A percentile compares a stretch with the other conserved stretches of the same genome.
These are phyloP conservation scores for Phaethornis superciliosus DNA, from an alignment of 2,113 vertebrate species.

Conservation along the genomic window DNA sequence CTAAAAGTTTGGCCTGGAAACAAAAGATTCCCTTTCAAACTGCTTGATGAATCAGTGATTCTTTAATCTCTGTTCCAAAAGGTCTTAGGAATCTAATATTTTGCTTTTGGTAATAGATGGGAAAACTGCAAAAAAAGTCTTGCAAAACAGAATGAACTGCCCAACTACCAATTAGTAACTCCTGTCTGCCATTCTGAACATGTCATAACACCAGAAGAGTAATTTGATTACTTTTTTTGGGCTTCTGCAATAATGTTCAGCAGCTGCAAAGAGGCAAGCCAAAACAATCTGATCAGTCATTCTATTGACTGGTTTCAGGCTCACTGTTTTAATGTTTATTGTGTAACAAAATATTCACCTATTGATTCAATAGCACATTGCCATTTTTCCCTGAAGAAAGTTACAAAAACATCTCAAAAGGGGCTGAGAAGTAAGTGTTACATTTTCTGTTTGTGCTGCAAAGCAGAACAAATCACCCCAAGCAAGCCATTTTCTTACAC, in stretches of 20 bases:
- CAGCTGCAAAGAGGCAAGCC: not conserved
- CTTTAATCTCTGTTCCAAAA: not conserved
- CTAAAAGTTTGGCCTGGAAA: not conserved
- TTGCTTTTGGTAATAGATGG: not conserved
- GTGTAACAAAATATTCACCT: not conserved
- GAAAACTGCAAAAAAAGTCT: not conserved
- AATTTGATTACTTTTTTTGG: not conserved
- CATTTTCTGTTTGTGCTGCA: not conserved
- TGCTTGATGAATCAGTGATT: not conserved
- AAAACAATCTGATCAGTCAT: not conserved
- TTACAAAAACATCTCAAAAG: not conserved
- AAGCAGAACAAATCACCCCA: not conserved
- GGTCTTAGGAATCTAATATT: not conserved
- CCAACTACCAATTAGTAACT: not conserved
- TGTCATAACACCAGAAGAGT: not conserved
- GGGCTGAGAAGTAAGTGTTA: rapidly evolving
- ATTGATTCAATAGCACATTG: not conserved
- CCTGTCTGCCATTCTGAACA: not conserved
- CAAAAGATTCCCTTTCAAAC: not conserved
- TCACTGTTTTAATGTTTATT: not conserved
- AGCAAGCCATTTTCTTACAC: not conserved
- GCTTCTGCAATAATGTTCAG: not conserved
- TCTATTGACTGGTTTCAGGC: not conserved
- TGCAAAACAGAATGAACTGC: not conserved
- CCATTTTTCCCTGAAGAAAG: not conserved